Base-by-base conservation (phyloP, 2,113 vertebrate species). In the Miniopterus natalensis region DNA sequence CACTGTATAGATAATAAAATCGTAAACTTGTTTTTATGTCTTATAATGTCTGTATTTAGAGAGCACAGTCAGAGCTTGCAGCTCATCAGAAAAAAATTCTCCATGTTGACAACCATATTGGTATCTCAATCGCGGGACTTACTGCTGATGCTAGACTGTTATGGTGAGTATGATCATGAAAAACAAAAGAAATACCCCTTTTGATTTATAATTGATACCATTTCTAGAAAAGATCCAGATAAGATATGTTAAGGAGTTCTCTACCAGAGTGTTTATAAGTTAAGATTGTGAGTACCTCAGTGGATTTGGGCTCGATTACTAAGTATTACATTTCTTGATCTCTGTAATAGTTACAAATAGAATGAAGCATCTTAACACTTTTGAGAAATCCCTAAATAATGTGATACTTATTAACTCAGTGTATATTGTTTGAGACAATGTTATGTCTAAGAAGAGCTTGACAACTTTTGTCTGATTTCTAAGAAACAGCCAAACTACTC, bases 31-130 rank as follows among this genome's bases (percentile, higher is more conserved):
- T 75, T 88, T 94, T 97, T 98, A 47, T 97, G 25, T 96, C 20
- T 47, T 92, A 55, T n/a, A 31, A 79, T 96, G 45, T 31, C 92
- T 95, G 96, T 97, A 94, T 95, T 66, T 36, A 99, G 99, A 99
- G 99, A 98, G 99, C 99, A 83, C 99, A 99, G 98, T 99, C 99
- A 97, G 99, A 99, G 94, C 98, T 99, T 97, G 99, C 99, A 49
- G 99, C 99, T 88, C 99, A 99, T 98, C 99, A 99, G 99, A 99
- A 99, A 98, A 99, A 99, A 98, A 99, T 99, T 98, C 99, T 99
- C 18, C 98, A 99, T n/a, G 99, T 99, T 84, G 99, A 99, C 98
- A 99, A 99, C 98, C 99, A 99, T 96, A 98, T 99, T 71, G 99
- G 99, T 78, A 99, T 99, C 97, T 99, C 99, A 92, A 99, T 99